phyloP scores from a whole-genome alignment of 2,113 vertebrate genomes.

The Oostethus manadensis region DNA sequence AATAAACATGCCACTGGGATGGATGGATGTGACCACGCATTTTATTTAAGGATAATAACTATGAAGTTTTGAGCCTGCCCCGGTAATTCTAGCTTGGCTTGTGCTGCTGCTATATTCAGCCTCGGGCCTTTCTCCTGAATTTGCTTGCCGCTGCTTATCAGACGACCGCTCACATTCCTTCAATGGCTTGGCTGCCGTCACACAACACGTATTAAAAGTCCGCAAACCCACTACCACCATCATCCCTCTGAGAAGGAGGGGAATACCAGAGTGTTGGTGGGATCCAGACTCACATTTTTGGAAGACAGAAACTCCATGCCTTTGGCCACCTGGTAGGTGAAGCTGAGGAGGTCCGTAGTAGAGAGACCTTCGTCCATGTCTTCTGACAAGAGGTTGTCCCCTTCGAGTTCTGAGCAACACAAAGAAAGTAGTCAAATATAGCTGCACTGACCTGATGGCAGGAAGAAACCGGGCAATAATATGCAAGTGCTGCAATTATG shows the following conservation, averaged over 20 bases:
- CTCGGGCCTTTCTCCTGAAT: conserved; percentile 33
- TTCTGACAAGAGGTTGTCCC: conserved; percentile 84
- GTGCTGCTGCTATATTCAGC: conserved; percentile 53
- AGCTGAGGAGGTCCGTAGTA: conserved; percentile 90
- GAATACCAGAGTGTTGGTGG: background rate
- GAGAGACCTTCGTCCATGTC: conserved; percentile 82
- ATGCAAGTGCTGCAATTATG: conserved; percentile 66
- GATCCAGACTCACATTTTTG: conserved; percentile 84
- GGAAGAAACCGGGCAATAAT: conserved; percentile 62
- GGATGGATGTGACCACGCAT: conserved; percentile 53
- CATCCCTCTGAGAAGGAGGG: conserved; percentile 15
- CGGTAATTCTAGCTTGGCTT: conserved; percentile 57
- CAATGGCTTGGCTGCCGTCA: conserved; percentile 32
- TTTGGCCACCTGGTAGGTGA: conserved; percentile 94
- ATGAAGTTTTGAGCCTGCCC: conserved; percentile 52
- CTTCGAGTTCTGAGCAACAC: conserved; percentile 75
- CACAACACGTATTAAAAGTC: conserved; percentile 22
- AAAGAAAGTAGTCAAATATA: conserved; percentile 50
- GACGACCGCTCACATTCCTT: conserved; percentile 48
- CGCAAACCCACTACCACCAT: conserved; percentile 11
- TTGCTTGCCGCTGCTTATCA: conserved; percentile 52
- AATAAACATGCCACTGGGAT: conserved; percentile 54
- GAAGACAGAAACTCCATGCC: conserved; percentile 98
- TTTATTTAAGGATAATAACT: conserved; percentile 66
- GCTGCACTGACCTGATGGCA: conserved; percentile 56